phyloP scores from a whole-genome alignment of 1,140 invertebrate species.

The Aphis craccivora region DNA sequence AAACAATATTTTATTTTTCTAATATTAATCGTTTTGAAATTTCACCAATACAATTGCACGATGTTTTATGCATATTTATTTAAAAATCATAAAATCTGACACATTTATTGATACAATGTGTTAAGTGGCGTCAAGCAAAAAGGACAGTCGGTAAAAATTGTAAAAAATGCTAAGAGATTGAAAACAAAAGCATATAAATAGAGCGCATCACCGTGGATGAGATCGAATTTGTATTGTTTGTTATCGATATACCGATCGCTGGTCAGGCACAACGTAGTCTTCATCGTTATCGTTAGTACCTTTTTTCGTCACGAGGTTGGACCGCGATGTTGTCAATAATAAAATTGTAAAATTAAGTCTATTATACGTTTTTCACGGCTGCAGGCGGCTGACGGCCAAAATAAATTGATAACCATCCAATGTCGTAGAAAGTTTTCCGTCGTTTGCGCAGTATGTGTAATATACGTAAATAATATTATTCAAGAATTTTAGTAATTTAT shows the following conservation, averaged over 20 bases:
- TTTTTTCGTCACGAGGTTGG: neutral
- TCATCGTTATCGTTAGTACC: neutral
- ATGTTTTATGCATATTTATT: neutral
- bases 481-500: neutral
- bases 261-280: neutral
- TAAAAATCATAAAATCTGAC: neutral
- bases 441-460: neutral
- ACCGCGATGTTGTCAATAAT: neutral
- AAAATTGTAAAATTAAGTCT: conserved; percentile 5
- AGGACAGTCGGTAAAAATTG: neutral
- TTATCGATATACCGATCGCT: neutral
- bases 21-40: neutral
- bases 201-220: neutral
- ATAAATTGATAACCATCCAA: conserved; percentile 31
- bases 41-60: too few relatives aligned
- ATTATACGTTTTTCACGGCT: neutral
- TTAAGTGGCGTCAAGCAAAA: neutral
- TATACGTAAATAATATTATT: neutral
- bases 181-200: neutral
- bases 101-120: neutral
- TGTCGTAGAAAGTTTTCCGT: neutral
- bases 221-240: neutral
- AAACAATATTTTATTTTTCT: neutral
- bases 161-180: neutral
- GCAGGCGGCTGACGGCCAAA: neutral